Percentiles rank a stretch among this genome's conserved stretches.
phyloP scores from a whole-genome alignment of 35 echinoderm and acorn worm genomes.

The Strongylocentrotus purpuratus region DNA sequence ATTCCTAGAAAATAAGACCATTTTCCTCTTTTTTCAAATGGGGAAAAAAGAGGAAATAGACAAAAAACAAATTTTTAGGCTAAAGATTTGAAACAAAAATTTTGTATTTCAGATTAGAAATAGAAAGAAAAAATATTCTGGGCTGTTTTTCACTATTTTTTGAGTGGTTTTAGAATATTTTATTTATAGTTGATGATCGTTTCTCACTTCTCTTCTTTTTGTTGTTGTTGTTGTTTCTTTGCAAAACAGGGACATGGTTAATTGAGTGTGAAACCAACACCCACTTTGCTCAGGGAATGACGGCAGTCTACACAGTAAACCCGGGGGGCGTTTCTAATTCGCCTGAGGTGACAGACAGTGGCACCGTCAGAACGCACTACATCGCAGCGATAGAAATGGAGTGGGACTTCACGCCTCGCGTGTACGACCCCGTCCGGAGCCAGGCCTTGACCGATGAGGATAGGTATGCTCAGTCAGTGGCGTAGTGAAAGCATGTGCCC shows the following conservation, averaged over 20 bases:
- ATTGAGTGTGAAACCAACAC: conserved; percentile 78
- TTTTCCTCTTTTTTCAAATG: no score
- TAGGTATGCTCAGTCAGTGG: conserved; percentile 44
- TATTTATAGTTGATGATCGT: no score
- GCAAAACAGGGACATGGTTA: conserved; percentile 62
- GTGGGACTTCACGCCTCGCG: conserved; percentile 74
- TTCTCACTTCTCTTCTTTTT: no score
- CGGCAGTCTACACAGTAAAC: conserved; percentile 56
- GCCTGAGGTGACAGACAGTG: not conserved
- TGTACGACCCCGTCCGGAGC: conserved; percentile 63
- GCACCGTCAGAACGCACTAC: conserved; percentile 51
- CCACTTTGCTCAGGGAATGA: conserved; percentile 76
- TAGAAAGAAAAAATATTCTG: no score
- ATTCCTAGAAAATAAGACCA: no score
- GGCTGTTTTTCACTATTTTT: no score
- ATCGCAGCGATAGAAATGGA: conserved; percentile 75
- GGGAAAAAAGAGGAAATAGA: no score
- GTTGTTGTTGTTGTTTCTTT: not conserved
- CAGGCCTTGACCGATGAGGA: conserved; percentile 65
- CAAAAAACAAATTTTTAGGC: no score
- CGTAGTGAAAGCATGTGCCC: not conserved
- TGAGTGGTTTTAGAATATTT: no score
- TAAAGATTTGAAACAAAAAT: no score
- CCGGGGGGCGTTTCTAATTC: not conserved
- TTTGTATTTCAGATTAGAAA: no score